phyloP scores from a whole-genome alignment of 2,888 invertebrate species.

The Tetranychus truncatus region DNA sequence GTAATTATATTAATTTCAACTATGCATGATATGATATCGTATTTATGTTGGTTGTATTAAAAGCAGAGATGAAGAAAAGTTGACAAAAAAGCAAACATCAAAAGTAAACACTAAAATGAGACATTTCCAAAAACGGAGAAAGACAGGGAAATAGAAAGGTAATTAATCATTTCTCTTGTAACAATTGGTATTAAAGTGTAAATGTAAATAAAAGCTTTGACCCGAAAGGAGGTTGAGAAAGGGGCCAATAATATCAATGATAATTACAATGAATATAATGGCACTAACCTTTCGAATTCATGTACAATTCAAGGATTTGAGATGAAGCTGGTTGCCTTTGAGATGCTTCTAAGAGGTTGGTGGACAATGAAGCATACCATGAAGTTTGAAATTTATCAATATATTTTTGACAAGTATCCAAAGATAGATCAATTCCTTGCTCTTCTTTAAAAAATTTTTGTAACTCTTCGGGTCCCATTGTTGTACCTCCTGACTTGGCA shows the following conservation, averaged over 20 bases:
- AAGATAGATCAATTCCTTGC: background rate
- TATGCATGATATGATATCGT: too few species aligned
- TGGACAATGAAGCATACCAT: constrained; percentile 8
- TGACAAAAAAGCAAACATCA: background rate
- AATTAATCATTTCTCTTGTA: background rate
- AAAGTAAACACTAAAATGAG: background rate
- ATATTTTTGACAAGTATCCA: background rate
- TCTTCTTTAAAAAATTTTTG: background rate
- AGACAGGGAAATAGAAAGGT: background rate
- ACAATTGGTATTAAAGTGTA: background rate
- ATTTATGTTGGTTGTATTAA: too few species aligned
- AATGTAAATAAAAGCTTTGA: background rate
- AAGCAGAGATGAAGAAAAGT: too few species aligned
- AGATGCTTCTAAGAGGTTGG: background rate
- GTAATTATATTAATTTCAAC: too few species aligned
- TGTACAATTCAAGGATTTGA: constrained; percentile 2
- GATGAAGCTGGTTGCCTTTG: background rate
- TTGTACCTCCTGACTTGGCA: background rate
- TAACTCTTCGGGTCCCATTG: constrained; percentile 11
- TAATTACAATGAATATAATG: background rate
- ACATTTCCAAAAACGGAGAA: background rate
- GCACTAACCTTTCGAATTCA: constrained; percentile 5
- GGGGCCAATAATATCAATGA: background rate
- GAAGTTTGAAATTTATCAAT: constrained; percentile 10
- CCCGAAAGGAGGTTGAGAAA: background rate